Percentiles rank a stretch among this genome's conserved stretches.
Evolutionary conservation across 2,113 vertebrate genomes (phyloP).

Genomic region (Platichthys flesus): DNA sequence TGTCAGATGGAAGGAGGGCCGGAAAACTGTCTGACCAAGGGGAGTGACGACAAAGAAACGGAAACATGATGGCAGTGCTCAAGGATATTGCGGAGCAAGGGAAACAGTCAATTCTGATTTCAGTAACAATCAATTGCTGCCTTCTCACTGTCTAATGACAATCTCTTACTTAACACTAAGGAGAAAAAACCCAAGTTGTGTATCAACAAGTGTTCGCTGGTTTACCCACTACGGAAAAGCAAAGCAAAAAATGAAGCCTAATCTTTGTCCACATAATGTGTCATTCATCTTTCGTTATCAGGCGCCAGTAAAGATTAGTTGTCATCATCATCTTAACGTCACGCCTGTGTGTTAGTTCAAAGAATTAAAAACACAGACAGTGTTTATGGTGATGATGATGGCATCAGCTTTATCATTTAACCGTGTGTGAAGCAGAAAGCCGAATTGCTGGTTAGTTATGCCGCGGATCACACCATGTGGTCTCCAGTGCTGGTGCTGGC

Average conservation of each 20-base stretch:
- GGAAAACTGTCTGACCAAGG: slow-evolving; percentile 40
- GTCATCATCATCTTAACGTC: slow-evolving; percentile 44
- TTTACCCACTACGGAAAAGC: slow-evolving; percentile 40
- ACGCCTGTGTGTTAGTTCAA: slow-evolving; percentile 47
- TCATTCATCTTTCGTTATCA: slow-evolving; percentile 32
- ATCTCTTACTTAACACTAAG: not conserved
- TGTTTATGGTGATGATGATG: slow-evolving; percentile 50
- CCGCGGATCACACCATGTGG: slow-evolving; percentile 76
- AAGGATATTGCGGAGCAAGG: slow-evolving; percentile 11
- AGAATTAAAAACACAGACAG: slow-evolving; percentile 53
- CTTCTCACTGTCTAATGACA: slow-evolving; percentile 17
- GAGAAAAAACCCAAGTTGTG: slow-evolving; percentile 27
- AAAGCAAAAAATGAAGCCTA: slow-evolving; percentile 7
- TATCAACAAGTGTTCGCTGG: slow-evolving; percentile 33
- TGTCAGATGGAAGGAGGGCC: slow-evolving; percentile 30
- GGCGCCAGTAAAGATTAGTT: slow-evolving; percentile 43
- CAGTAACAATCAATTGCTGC: slow-evolving; percentile 54
- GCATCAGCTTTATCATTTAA: slow-evolving; percentile 10
- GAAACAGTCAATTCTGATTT: slow-evolving; percentile 35
- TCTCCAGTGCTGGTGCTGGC: slow-evolving; percentile 73
- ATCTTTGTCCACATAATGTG: slow-evolving; percentile 19
- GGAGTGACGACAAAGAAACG: slow-evolving; percentile 1
- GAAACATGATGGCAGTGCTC: slow-evolving; percentile 37
- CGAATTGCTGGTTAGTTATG: slow-evolving; percentile 45
- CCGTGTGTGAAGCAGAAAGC: slow-evolving; percentile 43